Conservation (phyloP, 2,113 vertebrate species). For the Cyphomyrus discorhynchus region DNA sequence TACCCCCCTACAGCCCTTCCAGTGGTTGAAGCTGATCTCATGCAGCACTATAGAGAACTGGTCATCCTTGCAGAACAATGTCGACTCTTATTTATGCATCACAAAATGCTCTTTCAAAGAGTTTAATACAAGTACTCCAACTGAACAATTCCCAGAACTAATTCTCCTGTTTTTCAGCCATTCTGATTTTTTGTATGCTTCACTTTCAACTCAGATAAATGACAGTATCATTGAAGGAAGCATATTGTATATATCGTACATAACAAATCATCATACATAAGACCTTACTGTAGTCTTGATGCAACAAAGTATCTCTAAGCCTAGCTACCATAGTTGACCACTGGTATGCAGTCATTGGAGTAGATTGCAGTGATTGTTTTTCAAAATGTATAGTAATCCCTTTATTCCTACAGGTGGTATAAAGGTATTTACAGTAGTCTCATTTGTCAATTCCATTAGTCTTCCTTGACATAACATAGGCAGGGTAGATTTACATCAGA, state of each 20-base stretch:
- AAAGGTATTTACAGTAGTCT: background rate
- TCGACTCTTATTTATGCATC: background rate
- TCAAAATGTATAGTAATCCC: background rate
- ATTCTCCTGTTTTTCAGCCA: background rate
- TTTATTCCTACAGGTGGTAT: background rate
- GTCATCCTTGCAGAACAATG: background rate
- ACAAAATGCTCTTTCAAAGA: background rate
- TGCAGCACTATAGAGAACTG: background rate
- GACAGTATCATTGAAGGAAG: too few relatives aligned
- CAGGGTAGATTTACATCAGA: background rate
- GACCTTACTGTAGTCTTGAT: background rate
- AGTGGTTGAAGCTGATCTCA: background rate
- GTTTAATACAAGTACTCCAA: background rate
- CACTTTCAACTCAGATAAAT: background rate
- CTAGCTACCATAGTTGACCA: background rate
- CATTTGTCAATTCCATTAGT: background rate
- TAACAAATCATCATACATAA: too few relatives aligned
- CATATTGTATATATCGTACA: too few relatives aligned
- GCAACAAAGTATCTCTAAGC: background rate
- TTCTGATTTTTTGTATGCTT: background rate
- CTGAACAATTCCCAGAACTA: background rate
- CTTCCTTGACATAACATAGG: background rate
- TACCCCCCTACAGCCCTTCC: background rate
- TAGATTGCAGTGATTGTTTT: background rate
- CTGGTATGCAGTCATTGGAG: background rate